phyloP scores from a whole-genome alignment of 1,140 invertebrate genomes.

The Helicoverpa zea region DNA sequence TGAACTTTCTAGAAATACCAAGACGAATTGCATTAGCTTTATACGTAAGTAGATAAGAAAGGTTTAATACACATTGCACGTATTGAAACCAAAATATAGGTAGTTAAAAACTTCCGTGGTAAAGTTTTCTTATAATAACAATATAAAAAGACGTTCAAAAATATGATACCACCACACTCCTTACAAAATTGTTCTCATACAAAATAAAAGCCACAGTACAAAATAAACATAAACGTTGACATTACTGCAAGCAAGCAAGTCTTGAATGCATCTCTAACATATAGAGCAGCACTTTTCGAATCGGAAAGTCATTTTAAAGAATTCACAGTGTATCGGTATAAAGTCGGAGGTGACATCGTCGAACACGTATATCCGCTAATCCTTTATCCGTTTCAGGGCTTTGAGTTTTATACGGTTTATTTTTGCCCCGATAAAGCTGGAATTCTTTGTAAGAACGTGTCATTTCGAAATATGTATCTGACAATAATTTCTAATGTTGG shows the following conservation, averaged over 20 bases:
- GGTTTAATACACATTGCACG: too few species aligned
- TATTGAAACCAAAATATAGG: too few species aligned
- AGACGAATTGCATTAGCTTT: too few species aligned
- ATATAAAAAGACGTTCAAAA: too few species aligned
- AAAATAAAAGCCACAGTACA: not conserved
- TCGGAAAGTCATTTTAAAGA: slow-evolving; percentile 42
- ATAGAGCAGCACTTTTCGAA: slow-evolving; percentile 18
- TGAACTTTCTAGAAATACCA: too few species aligned
- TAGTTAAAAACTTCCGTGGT: too few species aligned
- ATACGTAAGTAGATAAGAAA: too few species aligned
- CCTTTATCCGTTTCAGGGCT: slow-evolving; percentile 49
- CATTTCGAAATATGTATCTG: not conserved
- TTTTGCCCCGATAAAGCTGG: not conserved
- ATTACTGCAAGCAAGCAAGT: not conserved
- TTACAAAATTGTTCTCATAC: too few species aligned
- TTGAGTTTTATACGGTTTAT: slow-evolving; percentile 11
- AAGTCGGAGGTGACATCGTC: slow-evolving; percentile 62
- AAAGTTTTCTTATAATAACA: too few species aligned
- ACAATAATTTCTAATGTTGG: too few species aligned
- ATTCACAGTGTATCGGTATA: slow-evolving; percentile 48
- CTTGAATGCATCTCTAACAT: not conserved
- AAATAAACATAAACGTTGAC: slow-evolving; percentile 16
- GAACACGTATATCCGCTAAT: slow-evolving; percentile 69
- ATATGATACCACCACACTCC: too few species aligned
- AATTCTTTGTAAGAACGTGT: not conserved